Evolutionary conservation across 2,113 vertebrate species (phyloP).

Genomic region (Struthio camelus): DNA sequence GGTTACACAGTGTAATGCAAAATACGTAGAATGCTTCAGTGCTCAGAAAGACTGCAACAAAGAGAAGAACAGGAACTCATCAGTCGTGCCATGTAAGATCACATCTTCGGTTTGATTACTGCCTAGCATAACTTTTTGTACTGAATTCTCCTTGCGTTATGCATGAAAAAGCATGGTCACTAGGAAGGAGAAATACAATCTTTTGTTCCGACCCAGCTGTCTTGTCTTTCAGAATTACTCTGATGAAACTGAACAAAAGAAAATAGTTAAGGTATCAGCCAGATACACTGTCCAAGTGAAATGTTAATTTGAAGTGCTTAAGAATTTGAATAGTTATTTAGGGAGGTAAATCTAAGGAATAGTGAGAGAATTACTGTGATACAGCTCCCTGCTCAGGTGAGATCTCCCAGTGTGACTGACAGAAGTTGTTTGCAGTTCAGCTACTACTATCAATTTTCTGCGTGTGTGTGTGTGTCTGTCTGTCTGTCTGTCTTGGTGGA

Average conservation of each 20-base stretch:
- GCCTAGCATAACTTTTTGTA: slow-evolving; percentile 21
- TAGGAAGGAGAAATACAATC: neutral
- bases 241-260: slow-evolving; percentile 22
- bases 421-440: neutral
- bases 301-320: slow-evolving; percentile 51
- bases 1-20: slow-evolving; percentile 91
- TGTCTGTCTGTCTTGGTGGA: neutral
- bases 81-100: slow-evolving; percentile 91
- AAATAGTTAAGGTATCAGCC: slow-evolving; percentile 18
- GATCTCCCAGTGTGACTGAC: neutral
- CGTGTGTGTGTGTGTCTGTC: neutral
- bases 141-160: neutral
- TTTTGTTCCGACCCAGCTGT: neutral
- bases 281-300: slow-evolving; percentile 31
- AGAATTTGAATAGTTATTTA: slow-evolving; percentile 37
- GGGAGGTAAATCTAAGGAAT: neutral
- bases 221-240: slow-evolving; percentile 39
- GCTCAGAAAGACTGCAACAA: slow-evolving; percentile 97
- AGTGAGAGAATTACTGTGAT: slow-evolving; percentile 16
- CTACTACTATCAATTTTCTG: neutral
- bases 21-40: slow-evolving; percentile 90
- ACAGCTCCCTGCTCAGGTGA: neutral
- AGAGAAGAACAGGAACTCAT: slow-evolving; percentile 95
- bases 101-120: slow-evolving; percentile 25
- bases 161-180: slow-evolving; percentile 6